phyloP scores from a whole-genome alignment of 2,113 vertebrate species.

The Apodemus speciosus region DNA sequence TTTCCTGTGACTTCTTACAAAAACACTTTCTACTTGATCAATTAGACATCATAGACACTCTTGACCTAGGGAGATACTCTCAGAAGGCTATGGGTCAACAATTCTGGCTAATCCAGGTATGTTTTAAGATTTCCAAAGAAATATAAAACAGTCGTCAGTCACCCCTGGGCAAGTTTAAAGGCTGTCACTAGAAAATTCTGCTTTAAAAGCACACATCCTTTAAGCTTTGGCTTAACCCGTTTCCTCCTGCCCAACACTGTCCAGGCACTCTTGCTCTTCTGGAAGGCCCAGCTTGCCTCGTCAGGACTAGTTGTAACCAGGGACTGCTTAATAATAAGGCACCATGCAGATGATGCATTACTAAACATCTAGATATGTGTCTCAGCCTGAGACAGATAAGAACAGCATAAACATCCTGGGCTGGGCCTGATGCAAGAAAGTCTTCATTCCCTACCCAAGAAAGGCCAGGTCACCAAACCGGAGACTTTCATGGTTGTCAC shows the following conservation, averaged over 20 bases:
- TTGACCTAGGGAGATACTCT: not conserved
- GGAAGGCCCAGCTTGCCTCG: not conserved
- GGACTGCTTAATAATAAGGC: not conserved
- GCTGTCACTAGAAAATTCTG: not conserved
- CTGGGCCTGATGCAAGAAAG: not conserved
- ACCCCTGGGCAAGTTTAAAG: not conserved
- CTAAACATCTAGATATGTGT: not conserved
- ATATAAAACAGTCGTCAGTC: not conserved
- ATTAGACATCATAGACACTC: not conserved
- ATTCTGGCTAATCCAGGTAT: not conserved
- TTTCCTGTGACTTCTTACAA: not conserved
- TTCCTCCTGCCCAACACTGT: no score
- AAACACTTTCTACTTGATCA: not conserved
- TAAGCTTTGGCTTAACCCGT: not conserved
- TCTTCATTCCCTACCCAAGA: constrained; percentile 1
- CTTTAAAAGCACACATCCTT: not conserved
- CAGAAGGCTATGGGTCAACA: not conserved
- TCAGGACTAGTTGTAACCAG: no score
- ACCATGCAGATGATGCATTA: not conserved
- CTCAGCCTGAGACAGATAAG: not conserved
- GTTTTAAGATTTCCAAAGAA: not conserved
- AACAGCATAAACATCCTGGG: not conserved
- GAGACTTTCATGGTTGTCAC: not conserved
- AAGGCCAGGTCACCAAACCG: not conserved
- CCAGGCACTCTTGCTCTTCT: no score